Conservation (phyloP, 2,113 vertebrate genomes). For the Galeopterus variegatus region DNA sequence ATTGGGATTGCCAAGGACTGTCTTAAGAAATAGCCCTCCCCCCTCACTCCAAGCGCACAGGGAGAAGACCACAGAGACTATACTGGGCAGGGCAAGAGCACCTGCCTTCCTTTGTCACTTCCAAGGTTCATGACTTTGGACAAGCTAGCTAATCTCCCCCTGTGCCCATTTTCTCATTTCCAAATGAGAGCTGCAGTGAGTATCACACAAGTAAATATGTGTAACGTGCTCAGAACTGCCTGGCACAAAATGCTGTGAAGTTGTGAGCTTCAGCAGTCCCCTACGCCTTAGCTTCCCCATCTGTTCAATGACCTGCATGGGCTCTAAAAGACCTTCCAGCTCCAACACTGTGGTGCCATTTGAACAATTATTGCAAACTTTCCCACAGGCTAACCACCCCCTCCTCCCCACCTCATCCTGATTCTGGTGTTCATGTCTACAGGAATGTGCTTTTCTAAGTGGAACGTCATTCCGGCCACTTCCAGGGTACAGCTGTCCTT, state of each 20-base stretch:
- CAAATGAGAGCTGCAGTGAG: background rate
- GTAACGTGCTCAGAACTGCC: background rate
- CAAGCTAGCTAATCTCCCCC: background rate
- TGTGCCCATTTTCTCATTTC: background rate
- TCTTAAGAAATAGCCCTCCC: background rate
- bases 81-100: background rate
- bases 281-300: background rate
- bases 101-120: background rate
- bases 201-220: accelerated
- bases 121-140: background rate
- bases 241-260: accelerated
- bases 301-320: background rate
- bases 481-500: background rate
- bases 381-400: background rate
- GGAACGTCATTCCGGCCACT: background rate
- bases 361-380: background rate
- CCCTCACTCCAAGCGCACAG: background rate
- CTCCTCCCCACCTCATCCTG: no score
- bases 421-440: background rate
- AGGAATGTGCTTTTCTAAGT: background rate
- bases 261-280: background rate
- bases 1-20: background rate
- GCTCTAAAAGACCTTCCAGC: background rate
- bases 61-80: accelerated
- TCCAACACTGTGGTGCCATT: background rate